A percentile compares a stretch with the other conserved stretches of the same genome.
Evolutionary conservation across 2,113 vertebrate species (phyloP).

Genomic region (Aleadryas rufinucha): DNA sequence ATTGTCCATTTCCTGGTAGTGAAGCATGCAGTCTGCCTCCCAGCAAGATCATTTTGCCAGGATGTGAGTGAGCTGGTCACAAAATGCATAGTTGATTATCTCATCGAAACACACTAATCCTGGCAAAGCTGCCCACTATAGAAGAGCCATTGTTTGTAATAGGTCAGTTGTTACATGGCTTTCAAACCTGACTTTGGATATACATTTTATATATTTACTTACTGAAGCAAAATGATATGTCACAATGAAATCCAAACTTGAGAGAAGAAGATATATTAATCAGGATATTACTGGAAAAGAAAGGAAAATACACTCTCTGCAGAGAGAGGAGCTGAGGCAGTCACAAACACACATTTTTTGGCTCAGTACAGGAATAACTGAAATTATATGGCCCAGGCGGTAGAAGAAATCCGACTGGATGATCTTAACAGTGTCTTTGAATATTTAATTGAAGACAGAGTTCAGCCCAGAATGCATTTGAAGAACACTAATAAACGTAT

Average conservation of each 20-base stretch:
- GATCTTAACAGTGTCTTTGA: neutral
- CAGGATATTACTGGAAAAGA: constrained; percentile 19
- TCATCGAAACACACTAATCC: constrained; percentile 63
- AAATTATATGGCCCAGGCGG: neutral
- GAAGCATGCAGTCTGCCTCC: constrained; percentile 48
- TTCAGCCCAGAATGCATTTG: neutral
- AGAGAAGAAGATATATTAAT: constrained; percentile 38
- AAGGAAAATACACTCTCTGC: neutral
- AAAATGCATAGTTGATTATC: constrained; percentile 60
- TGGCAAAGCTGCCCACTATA: constrained; percentile 34
- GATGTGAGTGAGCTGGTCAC: constrained; percentile 42
- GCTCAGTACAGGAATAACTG: neutral
- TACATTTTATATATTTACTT: constrained; percentile 60
- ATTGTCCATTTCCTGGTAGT: constrained; percentile 61
- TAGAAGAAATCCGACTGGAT: neutral
- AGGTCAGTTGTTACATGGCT: constrained; percentile 61
- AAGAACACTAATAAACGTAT: neutral
- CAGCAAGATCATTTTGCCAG: constrained; percentile 43
- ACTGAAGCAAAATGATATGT: constrained; percentile 56
- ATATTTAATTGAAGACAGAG: neutral
- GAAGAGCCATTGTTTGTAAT: constrained; percentile 60
- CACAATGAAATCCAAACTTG: constrained; percentile 50
- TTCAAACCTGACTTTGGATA: constrained; percentile 52
- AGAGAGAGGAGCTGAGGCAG: neutral
- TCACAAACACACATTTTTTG: neutral